phyloP scores from a whole-genome alignment of 1,140 invertebrate species.

The Dolichoris vasculosae region DNA sequence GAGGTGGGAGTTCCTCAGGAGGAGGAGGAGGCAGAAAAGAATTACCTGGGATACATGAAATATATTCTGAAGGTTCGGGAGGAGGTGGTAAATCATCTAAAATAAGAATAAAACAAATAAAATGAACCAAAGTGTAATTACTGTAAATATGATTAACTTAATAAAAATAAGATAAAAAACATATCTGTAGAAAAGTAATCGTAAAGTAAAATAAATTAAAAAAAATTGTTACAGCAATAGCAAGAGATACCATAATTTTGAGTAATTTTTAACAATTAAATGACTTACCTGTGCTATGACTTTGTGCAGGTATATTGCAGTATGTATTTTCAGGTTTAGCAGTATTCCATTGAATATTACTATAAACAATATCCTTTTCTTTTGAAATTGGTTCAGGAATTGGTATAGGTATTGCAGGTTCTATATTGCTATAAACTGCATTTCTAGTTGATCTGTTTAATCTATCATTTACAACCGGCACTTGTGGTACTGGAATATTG shows the following conservation, averaged over 20 bases:
- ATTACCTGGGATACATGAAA: constrained; percentile 73
- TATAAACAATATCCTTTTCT: constrained; percentile 72
- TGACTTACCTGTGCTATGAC: constrained; percentile 63
- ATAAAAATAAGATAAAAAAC: constrained; percentile 1
- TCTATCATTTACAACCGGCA: constrained; percentile 63
- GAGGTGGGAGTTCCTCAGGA: constrained; percentile 83
- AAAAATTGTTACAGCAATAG: background rate
- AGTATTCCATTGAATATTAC: constrained; percentile 72
- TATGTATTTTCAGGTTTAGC: constrained; percentile 72
- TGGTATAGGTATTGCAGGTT: constrained; percentile 64
- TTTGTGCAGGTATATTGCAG: constrained; percentile 67
- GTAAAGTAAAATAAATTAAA: background rate
- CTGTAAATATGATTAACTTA: background rate
- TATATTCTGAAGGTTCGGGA: constrained; percentile 75
- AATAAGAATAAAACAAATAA: constrained; percentile 54
- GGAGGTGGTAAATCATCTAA: constrained; percentile 78
- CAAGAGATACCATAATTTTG: background rate
- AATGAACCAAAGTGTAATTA: constrained; percentile 24
- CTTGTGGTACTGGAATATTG: constrained; percentile 64
- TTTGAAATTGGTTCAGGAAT: constrained; percentile 61
- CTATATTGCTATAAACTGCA: constrained; percentile 71
- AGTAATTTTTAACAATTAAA: constrained; percentile 38
- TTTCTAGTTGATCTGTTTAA: constrained; percentile 61
- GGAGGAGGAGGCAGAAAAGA: constrained; percentile 78
- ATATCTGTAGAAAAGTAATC: constrained; percentile 20